phyloP scores from a whole-genome alignment of 2,888 invertebrate genomes.

The Ochlodes sylvanus region DNA sequence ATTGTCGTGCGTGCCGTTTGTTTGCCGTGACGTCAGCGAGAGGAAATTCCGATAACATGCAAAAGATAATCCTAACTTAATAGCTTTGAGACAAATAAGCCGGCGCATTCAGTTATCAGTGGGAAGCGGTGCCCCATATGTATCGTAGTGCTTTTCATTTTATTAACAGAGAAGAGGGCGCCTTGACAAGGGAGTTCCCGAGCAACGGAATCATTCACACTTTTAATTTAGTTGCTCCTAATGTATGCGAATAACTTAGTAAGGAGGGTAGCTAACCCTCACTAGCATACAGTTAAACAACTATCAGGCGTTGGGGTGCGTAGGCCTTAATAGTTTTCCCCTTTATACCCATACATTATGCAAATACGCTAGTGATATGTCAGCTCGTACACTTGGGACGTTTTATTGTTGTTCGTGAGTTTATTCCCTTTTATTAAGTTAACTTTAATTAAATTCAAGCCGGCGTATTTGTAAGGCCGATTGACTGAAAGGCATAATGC shows the following conservation, averaged over 20 bases:
- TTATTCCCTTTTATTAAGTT: slow-evolving; percentile 83
- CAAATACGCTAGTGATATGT: slow-evolving; percentile 84
- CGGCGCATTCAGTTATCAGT: slow-evolving; percentile 73
- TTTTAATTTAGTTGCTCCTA: slow-evolving; percentile 84
- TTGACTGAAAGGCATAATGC: slow-evolving; percentile 78
- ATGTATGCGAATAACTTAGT: slow-evolving; percentile 79
- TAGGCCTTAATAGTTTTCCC: slow-evolving; percentile 81
- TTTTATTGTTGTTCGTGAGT: slow-evolving; percentile 81
- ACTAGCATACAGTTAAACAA: slow-evolving; percentile 76
- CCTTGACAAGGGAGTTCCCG: slow-evolving; percentile 57
- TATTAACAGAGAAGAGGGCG: slow-evolving; percentile 68
- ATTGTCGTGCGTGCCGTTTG: slow-evolving; percentile 10
- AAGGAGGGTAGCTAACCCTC: slow-evolving; percentile 64
- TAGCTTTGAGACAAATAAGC: slow-evolving; percentile 63
- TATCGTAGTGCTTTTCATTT: slow-evolving; percentile 80
- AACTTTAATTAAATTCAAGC: slow-evolving; percentile 84
- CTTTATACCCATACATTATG: slow-evolving; percentile 82
- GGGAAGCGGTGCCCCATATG: slow-evolving; percentile 75
- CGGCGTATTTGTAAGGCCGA: slow-evolving; percentile 77
- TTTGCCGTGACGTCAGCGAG: slow-evolving; percentile 26
- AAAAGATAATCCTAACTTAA: slow-evolving; percentile 54
- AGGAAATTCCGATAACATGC: slow-evolving; percentile 42
- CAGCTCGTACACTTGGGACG: slow-evolving; percentile 80
- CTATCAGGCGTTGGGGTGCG: slow-evolving; percentile 77
- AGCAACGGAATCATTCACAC: slow-evolving; percentile 78